These are phyloP conservation scores for Nasonia longicornis DNA, from an alignment of 1,140 invertebrate genomes.

Conservation along the genomic window DNA sequence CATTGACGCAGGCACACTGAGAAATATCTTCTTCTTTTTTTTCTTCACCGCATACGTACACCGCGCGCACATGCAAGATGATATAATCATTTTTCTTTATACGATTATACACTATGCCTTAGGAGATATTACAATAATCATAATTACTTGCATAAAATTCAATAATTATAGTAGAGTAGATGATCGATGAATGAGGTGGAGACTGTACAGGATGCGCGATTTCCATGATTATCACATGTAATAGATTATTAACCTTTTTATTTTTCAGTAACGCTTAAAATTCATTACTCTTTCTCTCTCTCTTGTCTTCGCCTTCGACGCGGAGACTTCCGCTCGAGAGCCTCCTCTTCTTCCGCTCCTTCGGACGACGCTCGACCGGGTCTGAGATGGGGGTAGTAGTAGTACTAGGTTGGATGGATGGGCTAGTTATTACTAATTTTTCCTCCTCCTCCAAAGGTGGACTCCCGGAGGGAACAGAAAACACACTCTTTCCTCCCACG, in stretches of 20 bases:
- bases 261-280: conserved; percentile 49
- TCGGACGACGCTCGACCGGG: conserved; percentile 17
- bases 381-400: conserved; percentile 6
- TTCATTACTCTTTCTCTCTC: conserved; percentile 28
- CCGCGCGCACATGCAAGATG: conserved; percentile 56
- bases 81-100: conserved; percentile 59
- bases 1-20: conserved; percentile 24
- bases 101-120: conserved; percentile 63
- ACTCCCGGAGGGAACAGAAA: conserved; percentile 16
- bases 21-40: conserved; percentile 12
- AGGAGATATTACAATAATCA: conserved; percentile 67
- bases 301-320: conserved; percentile 32
- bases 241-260: conserved; percentile 59
- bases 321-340: conserved; percentile 16
- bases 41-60: conserved; percentile 42
- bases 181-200: conserved; percentile 70
- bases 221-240: conserved; percentile 71
- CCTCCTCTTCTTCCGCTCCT: conserved; percentile 18
- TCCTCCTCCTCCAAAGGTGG: conserved; percentile 12
- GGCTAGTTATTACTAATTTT: not conserved
- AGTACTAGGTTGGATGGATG: conserved; percentile 17
- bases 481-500: conserved; percentile 18
- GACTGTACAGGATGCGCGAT: conserved; percentile 70
- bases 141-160: conserved; percentile 66
- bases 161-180: conserved; percentile 69